Evolutionary conservation across 2,888 invertebrate species (phyloP), one percentile per base, ranked within the genome.

Genomic region (Sepiola atlantica): DNA sequence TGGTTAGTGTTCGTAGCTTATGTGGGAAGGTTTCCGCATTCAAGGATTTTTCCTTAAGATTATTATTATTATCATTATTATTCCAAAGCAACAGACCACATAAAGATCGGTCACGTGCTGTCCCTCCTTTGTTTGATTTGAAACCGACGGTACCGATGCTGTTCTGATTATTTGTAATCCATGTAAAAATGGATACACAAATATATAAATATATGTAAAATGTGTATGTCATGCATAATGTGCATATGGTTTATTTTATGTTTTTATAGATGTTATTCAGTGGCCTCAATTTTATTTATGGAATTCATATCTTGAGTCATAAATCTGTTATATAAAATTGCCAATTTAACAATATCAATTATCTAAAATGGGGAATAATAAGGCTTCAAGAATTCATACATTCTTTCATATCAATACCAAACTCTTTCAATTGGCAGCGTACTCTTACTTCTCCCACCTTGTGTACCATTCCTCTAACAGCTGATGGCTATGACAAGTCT

Each of bases 231-330:
- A 45, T 45, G 8, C 8, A 45, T 4, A 45, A 45, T 45, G 45
- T 45, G 45, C 28, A n/a, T 77, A 18, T 77, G 14, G n/a, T n/a
- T 12, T 77, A 77, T 3, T 12, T 77, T 77, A 32, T 77, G 16
- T 77, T n/a, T n/a, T 77, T 77, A 77, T 77, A 77, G 77, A 77
- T 77, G 77, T 61, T 61, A 61, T 61, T 21, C 61, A 61, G 21
- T 77, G 77, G n/a, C 77, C 77, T 77, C n/a, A 77, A 77, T 77
- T 77, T 77, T n/a, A 77, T 77, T 77, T 77, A 77, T 77, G n/a
- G 77, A 77, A n/a, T 77, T 77, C n/a, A n/a, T 21, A 77, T 77
- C 77, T 77, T 77, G 77, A 77, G 77, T 77, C 77, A 77, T 77
- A 77, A 77, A 77, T 77, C 77, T 77, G 77, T 77, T 77, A 77